Conservation (phyloP, 2,113 vertebrate species). For the Thalassarche chlororhynchos region DNA sequence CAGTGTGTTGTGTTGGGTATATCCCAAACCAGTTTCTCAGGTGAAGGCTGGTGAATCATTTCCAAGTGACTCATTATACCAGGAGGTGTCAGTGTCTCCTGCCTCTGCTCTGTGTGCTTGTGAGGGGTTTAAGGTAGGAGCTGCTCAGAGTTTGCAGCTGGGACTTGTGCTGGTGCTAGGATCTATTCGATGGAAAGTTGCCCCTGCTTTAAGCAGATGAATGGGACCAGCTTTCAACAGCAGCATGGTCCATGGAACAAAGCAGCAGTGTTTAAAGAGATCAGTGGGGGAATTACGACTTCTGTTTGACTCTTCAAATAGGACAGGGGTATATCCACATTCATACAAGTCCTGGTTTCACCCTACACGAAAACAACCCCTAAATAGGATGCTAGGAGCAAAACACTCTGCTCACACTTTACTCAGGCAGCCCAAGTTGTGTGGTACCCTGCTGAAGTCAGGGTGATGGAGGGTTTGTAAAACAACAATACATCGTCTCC, state of each 20-base stretch:
- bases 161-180: neutral
- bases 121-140: accelerated
- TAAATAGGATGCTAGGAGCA: neutral
- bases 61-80: neutral
- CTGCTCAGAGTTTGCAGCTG: neutral
- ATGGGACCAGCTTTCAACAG: neutral
- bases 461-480: neutral
- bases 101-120: neutral
- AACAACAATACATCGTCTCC: neutral
- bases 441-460: neutral
- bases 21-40: neutral
- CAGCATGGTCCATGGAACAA: neutral
- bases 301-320: neutral
- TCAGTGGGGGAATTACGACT: neutral
- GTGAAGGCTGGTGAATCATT: neutral
- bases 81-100: conserved; percentile 29
- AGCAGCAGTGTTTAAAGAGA: neutral
- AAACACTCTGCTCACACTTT: neutral
- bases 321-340: neutral
- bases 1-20: accelerated
- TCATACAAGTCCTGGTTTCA: neutral
- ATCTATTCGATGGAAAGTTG: neutral
- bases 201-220: neutral
- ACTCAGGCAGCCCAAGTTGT: neutral
- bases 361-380: neutral